Conservation (phyloP, 2,888 invertebrate genomes). For the Hoplodrina ambigua region DNA sequence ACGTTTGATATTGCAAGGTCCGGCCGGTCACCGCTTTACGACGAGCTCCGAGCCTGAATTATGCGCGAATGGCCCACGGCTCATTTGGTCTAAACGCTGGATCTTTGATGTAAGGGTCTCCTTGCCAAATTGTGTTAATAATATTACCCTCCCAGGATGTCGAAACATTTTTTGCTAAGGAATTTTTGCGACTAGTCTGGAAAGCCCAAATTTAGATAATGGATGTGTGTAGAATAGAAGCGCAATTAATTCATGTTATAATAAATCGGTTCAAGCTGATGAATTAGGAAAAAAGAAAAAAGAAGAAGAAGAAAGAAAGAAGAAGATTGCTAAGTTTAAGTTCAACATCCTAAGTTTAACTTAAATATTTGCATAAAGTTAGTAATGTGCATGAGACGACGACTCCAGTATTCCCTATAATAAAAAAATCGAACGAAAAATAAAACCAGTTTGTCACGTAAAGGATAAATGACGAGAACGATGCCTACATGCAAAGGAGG, state of each 20-base stretch:
- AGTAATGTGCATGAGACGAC: not conserved
- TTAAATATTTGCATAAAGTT: constrained; percentile 8
- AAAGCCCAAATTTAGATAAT: constrained; percentile 33
- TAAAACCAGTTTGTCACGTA: constrained; percentile 32
- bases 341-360: not conserved
- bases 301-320: too few species aligned
- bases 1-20: constrained; percentile 72
- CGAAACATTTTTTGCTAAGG: constrained; percentile 23
- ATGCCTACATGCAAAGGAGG: constrained; percentile 32
- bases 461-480: constrained; percentile 43
- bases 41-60: constrained; percentile 76
- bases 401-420: not conserved
- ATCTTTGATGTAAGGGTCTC: constrained; percentile 81
- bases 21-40: constrained; percentile 60
- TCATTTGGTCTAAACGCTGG: constrained; percentile 85
- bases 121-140: constrained; percentile 78
- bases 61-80: constrained; percentile 86
- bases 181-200: constrained; percentile 19
- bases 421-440: constrained; percentile 20
- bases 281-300: too few species aligned
- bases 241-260: not conserved
- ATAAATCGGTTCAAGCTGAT: not conserved
- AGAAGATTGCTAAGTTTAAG: too few species aligned
- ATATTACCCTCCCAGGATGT: constrained; percentile 57
- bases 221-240: not conserved